These are phyloP conservation scores for Heliconius erato DNA, from an alignment of 2,888 invertebrate genomes.

Conservation along the genomic window DNA sequence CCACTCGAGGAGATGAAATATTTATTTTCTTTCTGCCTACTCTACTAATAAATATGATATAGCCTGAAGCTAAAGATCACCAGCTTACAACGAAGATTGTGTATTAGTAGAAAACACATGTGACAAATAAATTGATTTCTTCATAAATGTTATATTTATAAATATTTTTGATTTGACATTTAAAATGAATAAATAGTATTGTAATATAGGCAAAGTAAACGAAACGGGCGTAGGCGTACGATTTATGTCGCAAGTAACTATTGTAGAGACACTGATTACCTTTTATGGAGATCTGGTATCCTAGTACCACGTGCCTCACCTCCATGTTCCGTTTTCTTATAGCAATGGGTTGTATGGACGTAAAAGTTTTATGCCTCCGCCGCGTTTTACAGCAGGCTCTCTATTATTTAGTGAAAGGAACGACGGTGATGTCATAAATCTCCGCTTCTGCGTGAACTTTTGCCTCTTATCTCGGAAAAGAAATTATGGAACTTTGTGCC, in stretches of 20 bases:
- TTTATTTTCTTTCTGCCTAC: no score
- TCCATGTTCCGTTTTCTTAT: constrained; percentile 71
- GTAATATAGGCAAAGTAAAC: constrained; percentile 38
- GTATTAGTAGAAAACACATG: neutral
- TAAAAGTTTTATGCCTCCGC: constrained; percentile 84
- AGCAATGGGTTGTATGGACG: constrained; percentile 84
- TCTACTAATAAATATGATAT: no score
- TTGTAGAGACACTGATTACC: constrained; percentile 82
- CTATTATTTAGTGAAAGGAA: constrained; percentile 86
- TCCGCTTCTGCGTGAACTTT: constrained; percentile 85
- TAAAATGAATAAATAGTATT: constrained; percentile 20
- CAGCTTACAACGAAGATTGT: neutral
- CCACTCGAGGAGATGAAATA: no score
- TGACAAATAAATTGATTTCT: no score
- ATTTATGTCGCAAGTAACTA: constrained; percentile 74
- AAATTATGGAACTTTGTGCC: constrained; percentile 85
- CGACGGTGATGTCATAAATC: constrained; percentile 85
- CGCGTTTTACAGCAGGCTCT: constrained; percentile 85
- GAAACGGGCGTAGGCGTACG: constrained; percentile 62
- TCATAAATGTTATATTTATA: neutral
- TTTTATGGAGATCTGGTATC: constrained; percentile 81
- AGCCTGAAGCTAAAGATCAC: neutral
- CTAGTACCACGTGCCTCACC: constrained; percentile 71
- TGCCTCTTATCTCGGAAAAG: constrained; percentile 85
- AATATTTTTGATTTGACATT: constrained; percentile 3